Evolutionary conservation across 2,888 invertebrate species (phyloP).

Genomic region (Odontomyia ornata): DNA sequence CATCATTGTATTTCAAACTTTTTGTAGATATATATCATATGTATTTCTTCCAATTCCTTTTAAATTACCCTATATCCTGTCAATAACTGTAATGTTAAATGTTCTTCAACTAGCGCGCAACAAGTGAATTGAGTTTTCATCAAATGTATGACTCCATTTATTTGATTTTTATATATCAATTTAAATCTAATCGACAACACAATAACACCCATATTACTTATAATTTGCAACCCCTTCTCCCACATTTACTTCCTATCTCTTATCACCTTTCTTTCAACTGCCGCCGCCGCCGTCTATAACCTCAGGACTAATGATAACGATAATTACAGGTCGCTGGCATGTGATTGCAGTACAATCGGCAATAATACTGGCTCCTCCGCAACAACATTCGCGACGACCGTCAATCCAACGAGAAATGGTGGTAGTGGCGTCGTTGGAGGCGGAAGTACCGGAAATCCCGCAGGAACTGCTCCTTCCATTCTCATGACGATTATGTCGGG

Average conservation of each 20-base stretch:
- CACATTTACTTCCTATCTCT: slow-evolving; percentile 29
- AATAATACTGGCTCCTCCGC: slow-evolving; percentile 57
- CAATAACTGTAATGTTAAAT: too few species aligned
- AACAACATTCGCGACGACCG: slow-evolving; percentile 54
- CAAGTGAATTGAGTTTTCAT: too few species aligned
- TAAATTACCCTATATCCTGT: too few species aligned
- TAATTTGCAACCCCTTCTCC: slow-evolving; percentile 11
- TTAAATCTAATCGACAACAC: slow-evolving; percentile 22
- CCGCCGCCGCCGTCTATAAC: slow-evolving; percentile 13
- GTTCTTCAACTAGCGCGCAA: too few species aligned
- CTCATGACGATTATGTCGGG: slow-evolving; percentile 52
- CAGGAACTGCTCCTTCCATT: slow-evolving; percentile 54
- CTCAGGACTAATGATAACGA: slow-evolving; percentile 53
- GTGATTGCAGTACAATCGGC: slow-evolving; percentile 61
- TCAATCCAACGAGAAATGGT: slow-evolving; percentile 55
- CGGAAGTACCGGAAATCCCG: slow-evolving; percentile 55
- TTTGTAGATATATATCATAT: too few species aligned
- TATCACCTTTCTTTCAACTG: neutral
- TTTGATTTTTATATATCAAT: neutral
- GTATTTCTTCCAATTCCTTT: too few species aligned
- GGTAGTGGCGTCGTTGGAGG: slow-evolving; percentile 52
- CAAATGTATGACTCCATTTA: neutral
- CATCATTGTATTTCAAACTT: too few species aligned
- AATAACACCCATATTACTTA: slow-evolving; percentile 27
- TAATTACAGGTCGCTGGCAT: slow-evolving; percentile 61